Percentiles rank a stretch among this genome's conserved stretches.
phyloP scores from a whole-genome alignment of 2,888 invertebrate species.

The Acanthosepion pharaonis region DNA sequence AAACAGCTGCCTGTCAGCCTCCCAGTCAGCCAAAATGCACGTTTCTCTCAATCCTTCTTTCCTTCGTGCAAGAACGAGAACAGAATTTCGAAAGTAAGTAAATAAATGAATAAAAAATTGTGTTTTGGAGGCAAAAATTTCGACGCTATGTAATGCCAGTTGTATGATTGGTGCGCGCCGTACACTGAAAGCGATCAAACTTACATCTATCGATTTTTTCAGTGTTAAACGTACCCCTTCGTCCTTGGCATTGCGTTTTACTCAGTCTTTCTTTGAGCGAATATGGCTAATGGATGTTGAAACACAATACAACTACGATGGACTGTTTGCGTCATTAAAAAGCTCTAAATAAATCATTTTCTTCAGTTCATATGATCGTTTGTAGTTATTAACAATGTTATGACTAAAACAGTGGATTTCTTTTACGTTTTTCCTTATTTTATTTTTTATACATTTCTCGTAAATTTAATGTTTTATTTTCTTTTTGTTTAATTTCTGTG shows the following conservation, averaged over 20 bases:
- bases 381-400: not conserved
- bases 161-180: not conserved
- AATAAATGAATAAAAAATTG: not conserved
- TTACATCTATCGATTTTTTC: conserved; percentile 18
- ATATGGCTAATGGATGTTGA: not conserved
- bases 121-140: not conserved
- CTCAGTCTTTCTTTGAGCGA: not conserved
- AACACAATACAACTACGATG: conserved; percentile 1
- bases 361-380: not conserved
- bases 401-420: not conserved
- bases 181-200: not conserved
- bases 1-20: conserved; percentile 33
- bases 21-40: not conserved
- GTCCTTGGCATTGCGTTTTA: conserved; percentile 33
- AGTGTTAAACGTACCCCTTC: conserved; percentile 6
- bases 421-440: not conserved
- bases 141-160: conserved; percentile 4
- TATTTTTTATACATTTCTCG: not conserved
- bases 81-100: not conserved
- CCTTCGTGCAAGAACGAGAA: not conserved
- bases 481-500: not conserved
- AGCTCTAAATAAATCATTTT: not conserved
- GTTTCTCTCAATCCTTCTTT: not conserved
- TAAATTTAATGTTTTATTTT: not conserved
- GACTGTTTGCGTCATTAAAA: conserved; percentile 11